Evolutionary conservation across 2,113 vertebrate genomes (phyloP).

Genomic region (Zosterops hypoxanthus): DNA sequence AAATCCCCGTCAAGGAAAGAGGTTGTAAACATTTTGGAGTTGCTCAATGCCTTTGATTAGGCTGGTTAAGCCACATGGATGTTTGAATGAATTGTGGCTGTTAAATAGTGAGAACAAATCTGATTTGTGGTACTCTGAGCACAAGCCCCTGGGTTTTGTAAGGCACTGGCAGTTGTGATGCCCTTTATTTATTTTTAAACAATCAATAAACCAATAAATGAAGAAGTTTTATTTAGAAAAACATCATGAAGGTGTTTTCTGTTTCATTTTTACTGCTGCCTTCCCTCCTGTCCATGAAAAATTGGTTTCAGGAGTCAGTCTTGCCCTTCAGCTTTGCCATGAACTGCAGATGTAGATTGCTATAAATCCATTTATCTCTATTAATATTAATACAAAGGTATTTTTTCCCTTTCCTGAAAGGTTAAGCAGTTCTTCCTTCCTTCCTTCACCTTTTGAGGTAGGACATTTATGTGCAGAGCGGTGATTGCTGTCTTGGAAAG

Average conservation of each 20-base stretch:
- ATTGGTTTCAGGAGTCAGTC: background rate
- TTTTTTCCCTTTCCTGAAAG: background rate
- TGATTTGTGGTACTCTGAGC: background rate
- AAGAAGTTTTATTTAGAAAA: background rate
- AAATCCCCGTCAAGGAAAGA: background rate
- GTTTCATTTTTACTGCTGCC: background rate
- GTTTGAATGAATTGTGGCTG: background rate
- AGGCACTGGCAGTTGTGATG: background rate
- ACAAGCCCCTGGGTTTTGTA: background rate
- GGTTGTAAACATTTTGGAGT: background rate
- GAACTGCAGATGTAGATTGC: background rate
- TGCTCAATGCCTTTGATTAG: background rate
- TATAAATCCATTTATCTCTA: background rate
- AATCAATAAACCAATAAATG: background rate
- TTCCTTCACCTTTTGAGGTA: background rate
- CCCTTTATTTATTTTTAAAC: background rate
- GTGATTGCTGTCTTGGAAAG: background rate
- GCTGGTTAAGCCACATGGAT: background rate
- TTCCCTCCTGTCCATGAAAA: background rate
- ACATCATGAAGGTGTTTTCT: background rate
- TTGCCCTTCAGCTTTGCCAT: background rate
- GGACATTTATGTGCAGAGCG: background rate
- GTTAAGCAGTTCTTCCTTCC: background rate
- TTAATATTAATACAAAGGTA: background rate
- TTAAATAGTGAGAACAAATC: background rate